Evolutionary conservation across 1,140 invertebrate genomes (phyloP).

Genomic region (Popillia japonica): DNA sequence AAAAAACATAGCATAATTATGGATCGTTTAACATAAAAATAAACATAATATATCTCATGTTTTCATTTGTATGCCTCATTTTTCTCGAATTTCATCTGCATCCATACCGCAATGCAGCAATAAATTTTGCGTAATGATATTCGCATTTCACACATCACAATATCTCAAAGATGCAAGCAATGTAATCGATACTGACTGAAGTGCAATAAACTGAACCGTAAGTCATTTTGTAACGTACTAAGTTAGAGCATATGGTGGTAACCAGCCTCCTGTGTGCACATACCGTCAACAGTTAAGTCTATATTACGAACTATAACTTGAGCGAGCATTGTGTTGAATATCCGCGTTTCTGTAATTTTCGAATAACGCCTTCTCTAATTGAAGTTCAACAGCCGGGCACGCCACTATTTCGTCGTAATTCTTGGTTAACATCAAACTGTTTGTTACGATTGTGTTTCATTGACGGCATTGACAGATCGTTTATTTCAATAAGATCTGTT

Average conservation of each 20-base stretch:
- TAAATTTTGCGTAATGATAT: background rate
- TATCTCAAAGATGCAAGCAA: background rate
- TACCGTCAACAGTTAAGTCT: background rate
- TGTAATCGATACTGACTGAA: background rate
- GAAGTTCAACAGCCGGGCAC: background rate
- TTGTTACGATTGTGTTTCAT: background rate
- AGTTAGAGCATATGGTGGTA: background rate
- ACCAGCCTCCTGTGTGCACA: background rate
- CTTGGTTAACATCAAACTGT: background rate
- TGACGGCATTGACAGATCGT: background rate
- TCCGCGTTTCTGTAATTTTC: conserved; percentile 17
- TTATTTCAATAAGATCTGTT: background rate
- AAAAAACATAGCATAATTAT: too few relatives aligned
- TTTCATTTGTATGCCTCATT: too few relatives aligned
- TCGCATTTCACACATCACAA: background rate
- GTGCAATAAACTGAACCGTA: background rate
- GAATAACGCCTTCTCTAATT: conserved; percentile 10
- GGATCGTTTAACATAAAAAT: too few relatives aligned
- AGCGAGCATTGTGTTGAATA: conserved; percentile 11
- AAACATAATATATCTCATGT: too few relatives aligned
- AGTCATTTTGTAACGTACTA: conserved; percentile 1
- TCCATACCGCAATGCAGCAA: too few relatives aligned
- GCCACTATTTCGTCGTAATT: conserved; percentile 11
- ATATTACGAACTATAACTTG: conserved; percentile 13
- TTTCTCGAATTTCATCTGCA: too few relatives aligned